Evolutionary conservation across 2,113 vertebrate genomes (phyloP).

Genomic region (Serilophus lunatus): DNA sequence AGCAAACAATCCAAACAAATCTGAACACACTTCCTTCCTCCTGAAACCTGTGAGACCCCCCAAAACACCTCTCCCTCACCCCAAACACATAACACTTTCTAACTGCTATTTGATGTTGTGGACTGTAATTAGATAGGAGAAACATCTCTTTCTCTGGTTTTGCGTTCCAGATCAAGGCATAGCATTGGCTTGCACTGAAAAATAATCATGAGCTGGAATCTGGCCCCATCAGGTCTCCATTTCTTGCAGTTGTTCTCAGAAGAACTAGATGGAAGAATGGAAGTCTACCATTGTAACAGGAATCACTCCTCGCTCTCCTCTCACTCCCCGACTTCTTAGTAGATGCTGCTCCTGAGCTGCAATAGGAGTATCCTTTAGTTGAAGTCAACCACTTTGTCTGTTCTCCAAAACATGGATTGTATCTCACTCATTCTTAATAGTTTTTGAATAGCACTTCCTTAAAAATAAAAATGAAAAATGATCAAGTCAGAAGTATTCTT

Average conservation of each 20-base stretch:
- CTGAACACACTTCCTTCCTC: no score
- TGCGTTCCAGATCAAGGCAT: neutral
- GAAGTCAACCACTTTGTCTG: neutral
- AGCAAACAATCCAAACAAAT: no score
- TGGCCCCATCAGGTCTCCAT: neutral
- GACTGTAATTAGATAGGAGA: neutral
- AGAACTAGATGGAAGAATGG: neutral
- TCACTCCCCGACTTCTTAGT: neutral
- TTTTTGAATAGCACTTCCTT: neutral
- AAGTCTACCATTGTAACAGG: neutral
- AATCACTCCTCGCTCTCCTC: neutral
- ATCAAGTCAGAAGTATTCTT: neutral
- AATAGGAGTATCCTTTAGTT: neutral
- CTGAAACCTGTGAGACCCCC: no score
- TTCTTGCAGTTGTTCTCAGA: neutral
- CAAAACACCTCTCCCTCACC: no score
- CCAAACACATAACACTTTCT: no score
- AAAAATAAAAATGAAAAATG: neutral
- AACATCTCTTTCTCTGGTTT: neutral
- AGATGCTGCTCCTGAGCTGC: neutral
- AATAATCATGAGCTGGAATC: neutral
- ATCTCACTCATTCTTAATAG: neutral
- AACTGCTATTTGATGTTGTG: neutral
- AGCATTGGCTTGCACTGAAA: neutral
- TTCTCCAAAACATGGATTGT: neutral